Conservation (phyloP, 2,797 vertebrate genomes). For the Danionella dracula region DNA sequence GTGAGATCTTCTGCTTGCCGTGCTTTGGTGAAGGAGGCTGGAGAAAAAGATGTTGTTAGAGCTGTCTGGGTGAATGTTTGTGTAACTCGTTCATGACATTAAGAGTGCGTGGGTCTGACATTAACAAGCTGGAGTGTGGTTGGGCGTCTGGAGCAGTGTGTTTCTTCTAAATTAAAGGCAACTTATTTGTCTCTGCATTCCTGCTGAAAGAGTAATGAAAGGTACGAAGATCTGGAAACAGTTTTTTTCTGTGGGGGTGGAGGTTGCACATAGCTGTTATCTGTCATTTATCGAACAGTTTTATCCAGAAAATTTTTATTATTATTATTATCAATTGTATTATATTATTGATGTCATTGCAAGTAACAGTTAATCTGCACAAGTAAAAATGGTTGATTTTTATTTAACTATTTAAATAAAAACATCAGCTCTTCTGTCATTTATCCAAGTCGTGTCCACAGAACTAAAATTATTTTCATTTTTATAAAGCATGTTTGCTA, state of each 20-base stretch:
- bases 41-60: slow-evolving; percentile 39
- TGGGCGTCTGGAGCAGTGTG: slow-evolving; percentile 32
- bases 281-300: too few species aligned
- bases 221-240: slow-evolving; percentile 18
- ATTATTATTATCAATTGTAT: too few species aligned
- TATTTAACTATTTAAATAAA: too few species aligned
- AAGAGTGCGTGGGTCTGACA: slow-evolving; percentile 57
- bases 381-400: too few species aligned
- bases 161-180: slow-evolving; percentile 45
- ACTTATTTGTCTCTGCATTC: slow-evolving; percentile 36
- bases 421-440: too few species aligned
- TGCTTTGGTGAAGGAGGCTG: slow-evolving; percentile 32
- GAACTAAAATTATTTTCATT: too few species aligned
- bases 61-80: slow-evolving; percentile 60
- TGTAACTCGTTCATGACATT: slow-evolving; percentile 68
- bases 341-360: too few species aligned
- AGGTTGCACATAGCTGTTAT: too few species aligned
- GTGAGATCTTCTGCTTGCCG: slow-evolving; percentile 34
- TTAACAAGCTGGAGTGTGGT: slow-evolving; percentile 54
- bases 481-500: too few species aligned
- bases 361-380: too few species aligned
- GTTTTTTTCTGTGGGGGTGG: slow-evolving; percentile 9
- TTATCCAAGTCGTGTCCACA: too few species aligned
- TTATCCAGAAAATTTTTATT: too few species aligned
- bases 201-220: slow-evolving; percentile 22